Percentiles rank a stretch among this genome's conserved stretches.
phyloP scores from a whole-genome alignment of 2,797 vertebrate species.

The Saguinus oedipus region DNA sequence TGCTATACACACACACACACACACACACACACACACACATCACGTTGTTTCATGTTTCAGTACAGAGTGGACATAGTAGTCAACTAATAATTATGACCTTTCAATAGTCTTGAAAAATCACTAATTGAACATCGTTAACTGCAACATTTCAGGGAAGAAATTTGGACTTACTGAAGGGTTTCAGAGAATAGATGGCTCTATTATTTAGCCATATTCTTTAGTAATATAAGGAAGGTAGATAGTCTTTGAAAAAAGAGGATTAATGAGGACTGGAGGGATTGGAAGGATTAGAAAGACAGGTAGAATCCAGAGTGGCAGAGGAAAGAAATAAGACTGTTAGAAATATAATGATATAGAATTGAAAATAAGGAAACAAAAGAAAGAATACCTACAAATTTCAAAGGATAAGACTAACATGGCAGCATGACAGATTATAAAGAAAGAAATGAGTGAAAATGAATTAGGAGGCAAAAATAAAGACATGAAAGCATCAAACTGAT shows the following conservation, averaged over 20 bases:
- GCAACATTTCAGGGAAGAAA: not conserved
- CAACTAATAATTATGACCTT: not conserved
- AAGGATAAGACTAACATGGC: not conserved
- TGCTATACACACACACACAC: not conserved
- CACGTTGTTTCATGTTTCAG: too few relatives aligned
- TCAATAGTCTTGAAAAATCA: not conserved
- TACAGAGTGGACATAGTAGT: rapidly evolving
- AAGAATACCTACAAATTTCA: not conserved
- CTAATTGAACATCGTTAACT: not conserved
- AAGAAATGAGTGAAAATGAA: not conserved
- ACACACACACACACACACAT: not conserved
- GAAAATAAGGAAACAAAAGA: not conserved
- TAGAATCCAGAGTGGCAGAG: not conserved
- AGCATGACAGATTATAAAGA: not conserved
- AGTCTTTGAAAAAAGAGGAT: not conserved
- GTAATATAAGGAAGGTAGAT: not conserved
- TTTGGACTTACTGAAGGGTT: not conserved
- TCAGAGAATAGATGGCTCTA: not conserved
- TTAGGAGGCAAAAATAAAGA: not conserved
- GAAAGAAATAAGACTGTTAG: not conserved
- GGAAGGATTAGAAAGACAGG: not conserved
- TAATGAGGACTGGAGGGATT: not conserved
- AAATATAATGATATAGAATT: not conserved
- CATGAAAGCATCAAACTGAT: not conserved
- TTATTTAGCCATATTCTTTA: not conserved